These are phyloP conservation scores for Hyposoter dolosus DNA, from an alignment of 2,888 invertebrate genomes.

Conservation along the genomic window DNA sequence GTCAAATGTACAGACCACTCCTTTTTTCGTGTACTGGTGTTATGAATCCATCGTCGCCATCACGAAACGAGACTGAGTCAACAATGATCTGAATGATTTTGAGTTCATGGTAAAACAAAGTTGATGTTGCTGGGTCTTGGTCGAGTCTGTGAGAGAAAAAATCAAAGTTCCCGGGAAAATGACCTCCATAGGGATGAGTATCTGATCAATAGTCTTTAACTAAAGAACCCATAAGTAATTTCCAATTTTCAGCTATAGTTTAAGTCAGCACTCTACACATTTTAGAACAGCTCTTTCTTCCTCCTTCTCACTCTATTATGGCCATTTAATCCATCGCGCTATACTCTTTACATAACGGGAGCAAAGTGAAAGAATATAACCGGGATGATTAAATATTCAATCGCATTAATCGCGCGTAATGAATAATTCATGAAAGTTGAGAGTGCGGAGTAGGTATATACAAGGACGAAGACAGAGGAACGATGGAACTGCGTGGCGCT, in stretches of 20 bases:
- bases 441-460: slow-evolving; percentile 53
- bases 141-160: background rate
- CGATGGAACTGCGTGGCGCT: slow-evolving; percentile 34
- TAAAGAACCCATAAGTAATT: background rate
- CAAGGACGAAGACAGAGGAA: slow-evolving; percentile 30
- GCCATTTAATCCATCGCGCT: slow-evolving; percentile 42
- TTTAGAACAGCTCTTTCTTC: background rate
- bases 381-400: slow-evolving; percentile 74
- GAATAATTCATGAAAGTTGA: slow-evolving; percentile 73
- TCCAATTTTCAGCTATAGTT: slow-evolving; percentile 2
- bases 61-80: background rate
- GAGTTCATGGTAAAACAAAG: background rate
- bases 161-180: background rate
- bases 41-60: no score
- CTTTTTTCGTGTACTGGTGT: no score
- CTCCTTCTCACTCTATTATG: slow-evolving; percentile 19
- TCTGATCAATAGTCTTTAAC: background rate
- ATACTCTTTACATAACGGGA: slow-evolving; percentile 27
- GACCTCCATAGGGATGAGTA: background rate
- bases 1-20: no score
- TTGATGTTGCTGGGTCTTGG: background rate
- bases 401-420: slow-evolving; percentile 71
- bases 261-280: background rate
- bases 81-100: background rate
- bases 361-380: slow-evolving; percentile 71